Evolutionary conservation across 2,888 invertebrate genomes (phyloP).

Genomic region (Galerucella pusilla): DNA sequence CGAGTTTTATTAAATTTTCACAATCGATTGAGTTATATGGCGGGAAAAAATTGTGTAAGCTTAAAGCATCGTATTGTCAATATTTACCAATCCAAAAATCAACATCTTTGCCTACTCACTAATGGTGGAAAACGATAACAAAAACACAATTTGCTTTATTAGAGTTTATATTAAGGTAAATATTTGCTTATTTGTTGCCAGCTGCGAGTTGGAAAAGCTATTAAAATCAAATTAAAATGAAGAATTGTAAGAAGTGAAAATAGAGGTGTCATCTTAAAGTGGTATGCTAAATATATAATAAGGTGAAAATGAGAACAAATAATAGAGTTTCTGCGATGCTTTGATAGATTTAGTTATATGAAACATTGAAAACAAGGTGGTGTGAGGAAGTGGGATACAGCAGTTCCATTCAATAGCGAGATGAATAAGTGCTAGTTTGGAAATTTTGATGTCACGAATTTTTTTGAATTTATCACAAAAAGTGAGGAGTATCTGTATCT

Average conservation of each 20-base stretch:
- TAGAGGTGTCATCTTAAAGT: background rate
- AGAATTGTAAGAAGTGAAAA: background rate
- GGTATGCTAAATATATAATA: background rate
- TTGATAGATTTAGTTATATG: no score
- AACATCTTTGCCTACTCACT: slow-evolving; percentile 15
- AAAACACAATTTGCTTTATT: slow-evolving; percentile 44
- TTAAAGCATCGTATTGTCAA: slow-evolving; percentile 18
- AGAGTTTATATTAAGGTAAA: slow-evolving; percentile 33
- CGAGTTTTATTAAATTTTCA: background rate
- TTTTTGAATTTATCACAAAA: no score
- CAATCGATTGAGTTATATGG: background rate
- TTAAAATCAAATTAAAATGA: background rate
- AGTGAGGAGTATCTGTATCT: no score
- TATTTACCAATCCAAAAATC: slow-evolving; percentile 30
- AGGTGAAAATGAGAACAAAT: no score
- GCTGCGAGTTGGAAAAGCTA: background rate
- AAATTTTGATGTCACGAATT: no score
- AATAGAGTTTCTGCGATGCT: no score
- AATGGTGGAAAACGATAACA: slow-evolving; percentile 38
- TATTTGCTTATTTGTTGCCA: slow-evolving; percentile 27
- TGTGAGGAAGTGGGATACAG: no score
- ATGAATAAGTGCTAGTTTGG: no score
- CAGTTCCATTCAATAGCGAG: no score
- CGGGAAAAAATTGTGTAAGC: background rate
- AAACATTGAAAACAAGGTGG: no score